Conservation (phyloP, 2,797 vertebrate species). For the Garrulus glandarius region DNA sequence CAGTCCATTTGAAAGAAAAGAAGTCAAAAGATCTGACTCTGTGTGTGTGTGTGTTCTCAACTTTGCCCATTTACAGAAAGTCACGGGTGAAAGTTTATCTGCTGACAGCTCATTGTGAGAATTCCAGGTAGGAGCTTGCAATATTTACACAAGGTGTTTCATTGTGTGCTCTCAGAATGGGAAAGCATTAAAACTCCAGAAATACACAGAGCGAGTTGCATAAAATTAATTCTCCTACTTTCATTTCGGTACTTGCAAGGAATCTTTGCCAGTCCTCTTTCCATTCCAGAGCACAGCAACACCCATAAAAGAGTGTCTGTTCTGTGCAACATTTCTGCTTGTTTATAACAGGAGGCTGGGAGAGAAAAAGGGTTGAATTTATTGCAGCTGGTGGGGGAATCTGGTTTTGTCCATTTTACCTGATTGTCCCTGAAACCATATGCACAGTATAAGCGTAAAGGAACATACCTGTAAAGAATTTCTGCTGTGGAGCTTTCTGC, state of each 20-base stretch:
- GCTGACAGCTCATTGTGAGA: constrained; percentile 46
- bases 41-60: neutral
- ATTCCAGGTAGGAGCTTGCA: constrained; percentile 31
- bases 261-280: constrained; percentile 50
- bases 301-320: constrained; percentile 33
- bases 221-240: constrained; percentile 58
- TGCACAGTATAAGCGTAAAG: neutral
- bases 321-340: constrained; percentile 48
- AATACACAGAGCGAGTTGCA: neutral
- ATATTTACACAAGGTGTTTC: constrained; percentile 63
- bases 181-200: constrained; percentile 15
- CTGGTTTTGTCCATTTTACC: constrained; percentile 55
- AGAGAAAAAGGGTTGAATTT: neutral
- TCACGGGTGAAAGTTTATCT: neutral
- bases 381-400: constrained; percentile 26
- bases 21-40: neutral
- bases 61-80: neutral
- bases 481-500: constrained; percentile 45
- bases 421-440: neutral
- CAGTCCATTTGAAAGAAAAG: neutral
- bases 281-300: neutral
- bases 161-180: constrained; percentile 17
- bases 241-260: constrained; percentile 28
- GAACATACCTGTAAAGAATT: constrained; percentile 34
- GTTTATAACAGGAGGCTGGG: neutral